Conservation (phyloP, 2,113 vertebrate species). For the Laticauda colubrina region DNA sequence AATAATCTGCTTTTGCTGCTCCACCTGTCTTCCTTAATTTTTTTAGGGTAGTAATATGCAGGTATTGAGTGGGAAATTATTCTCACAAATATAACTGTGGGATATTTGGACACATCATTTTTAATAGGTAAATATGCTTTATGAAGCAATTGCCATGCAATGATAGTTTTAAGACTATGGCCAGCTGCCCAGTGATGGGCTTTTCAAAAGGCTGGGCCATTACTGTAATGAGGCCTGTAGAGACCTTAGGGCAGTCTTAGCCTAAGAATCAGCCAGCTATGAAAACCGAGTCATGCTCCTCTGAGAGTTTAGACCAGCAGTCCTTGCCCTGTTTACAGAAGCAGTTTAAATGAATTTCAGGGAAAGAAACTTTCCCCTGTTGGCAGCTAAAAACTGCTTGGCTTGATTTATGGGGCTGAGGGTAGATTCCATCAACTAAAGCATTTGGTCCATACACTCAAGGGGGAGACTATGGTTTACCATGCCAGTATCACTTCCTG, state of each 20-base stretch:
- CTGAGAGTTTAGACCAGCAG: conserved; percentile 16
- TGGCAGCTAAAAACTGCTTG: background rate
- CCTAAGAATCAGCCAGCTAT: conserved; percentile 10
- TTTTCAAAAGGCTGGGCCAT: conserved; percentile 22
- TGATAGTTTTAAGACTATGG: background rate
- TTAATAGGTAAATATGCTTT: conserved; percentile 28
- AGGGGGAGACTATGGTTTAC: background rate
- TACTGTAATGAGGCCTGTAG: conserved; percentile 5
- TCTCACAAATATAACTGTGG: background rate
- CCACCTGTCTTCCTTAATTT: conserved; percentile 23
- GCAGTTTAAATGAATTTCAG: conserved; percentile 20
- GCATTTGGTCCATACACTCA: background rate
- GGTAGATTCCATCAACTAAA: background rate
- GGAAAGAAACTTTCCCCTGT: conserved; percentile 6
- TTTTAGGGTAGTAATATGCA: conserved; percentile 10
- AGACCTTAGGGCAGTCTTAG: conserved; percentile 27
- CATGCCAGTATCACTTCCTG: background rate
- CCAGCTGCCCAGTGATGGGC: background rate
- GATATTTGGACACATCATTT: background rate
- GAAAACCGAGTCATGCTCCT: conserved; percentile 27
- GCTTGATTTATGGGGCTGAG: background rate
- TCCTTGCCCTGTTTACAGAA: conserved; percentile 21
- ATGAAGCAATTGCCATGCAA: conserved; percentile 17
- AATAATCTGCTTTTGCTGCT: background rate
- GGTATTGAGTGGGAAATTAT: background rate